A percentile compares a stretch with the other conserved stretches of the same genome.
phyloP scores from a whole-genome alignment of 2,797 vertebrate species.

The Myripristis murdjan region DNA sequence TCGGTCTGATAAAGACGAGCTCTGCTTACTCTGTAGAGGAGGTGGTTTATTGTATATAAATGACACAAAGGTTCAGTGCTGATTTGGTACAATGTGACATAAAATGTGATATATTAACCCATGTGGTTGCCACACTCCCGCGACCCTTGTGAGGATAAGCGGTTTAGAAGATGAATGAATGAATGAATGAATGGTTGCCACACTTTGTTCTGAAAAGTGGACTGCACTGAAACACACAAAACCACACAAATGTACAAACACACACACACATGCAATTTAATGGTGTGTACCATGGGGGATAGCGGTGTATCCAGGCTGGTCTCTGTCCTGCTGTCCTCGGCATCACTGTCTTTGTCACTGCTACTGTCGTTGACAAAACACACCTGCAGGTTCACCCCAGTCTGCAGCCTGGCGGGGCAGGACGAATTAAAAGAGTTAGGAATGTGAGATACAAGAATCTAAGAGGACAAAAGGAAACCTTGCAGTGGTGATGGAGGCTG shows the following conservation, averaged over 20 bases:
- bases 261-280: neutral
- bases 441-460: neutral
- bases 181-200: too few relatives aligned
- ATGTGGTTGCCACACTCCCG: neutral
- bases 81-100: neutral
- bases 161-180: slow-evolving; percentile 4
- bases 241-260: too few relatives aligned
- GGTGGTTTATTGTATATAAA: neutral
- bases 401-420: slow-evolving; percentile 85
- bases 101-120: neutral
- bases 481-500: too few relatives aligned
- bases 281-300: slow-evolving; percentile 90
- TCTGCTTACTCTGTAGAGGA: slow-evolving; percentile 94
- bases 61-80: neutral
- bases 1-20: slow-evolving; percentile 95
- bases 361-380: slow-evolving; percentile 98
- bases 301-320: slow-evolving; percentile 95
- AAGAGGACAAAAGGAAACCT: too few relatives aligned
- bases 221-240: slow-evolving; percentile 2
- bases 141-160: too few relatives aligned
- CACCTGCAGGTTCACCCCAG: slow-evolving; percentile 97
- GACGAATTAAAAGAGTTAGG: slow-evolving; percentile 2
- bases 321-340: slow-evolving; percentile 96
- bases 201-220: too few relatives aligned
- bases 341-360: slow-evolving; percentile 98